Base-by-base conservation (phyloP, 2,888 invertebrate genomes). In the Miltochrista miniata region DNA sequence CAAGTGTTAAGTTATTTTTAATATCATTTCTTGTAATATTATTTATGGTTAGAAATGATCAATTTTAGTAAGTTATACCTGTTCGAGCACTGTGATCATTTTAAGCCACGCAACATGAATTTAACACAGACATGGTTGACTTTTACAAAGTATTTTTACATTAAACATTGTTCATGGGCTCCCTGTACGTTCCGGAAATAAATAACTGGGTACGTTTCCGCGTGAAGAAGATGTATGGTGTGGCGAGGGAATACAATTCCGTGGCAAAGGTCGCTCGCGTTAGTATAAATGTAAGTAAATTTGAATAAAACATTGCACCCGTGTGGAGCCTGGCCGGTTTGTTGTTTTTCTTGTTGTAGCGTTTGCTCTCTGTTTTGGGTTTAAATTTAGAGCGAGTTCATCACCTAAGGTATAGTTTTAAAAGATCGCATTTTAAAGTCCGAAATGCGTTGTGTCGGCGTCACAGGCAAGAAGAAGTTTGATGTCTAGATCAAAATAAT, bases 251-350 rank as follows among this genome's bases (percentile, higher is more conserved):
- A 89, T 90, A 89, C 90, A 85, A 87, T 87, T 83, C 86, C 67
- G 84, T 79, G 81, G 79, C 86, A 83, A 78, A 90, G 91, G 90
- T 91, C 90, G 87, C 83, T 81, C 79, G 83, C 88, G 88, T 91
- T 91, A 90, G 88, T 89, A 85, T 81, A 89, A 91, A 90, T 90
- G 90, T 91, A 90, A 90, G 91, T 91, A 91, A 91, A 91, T 91
- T 91, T 91, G 90, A 91, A 91, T 91, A 91, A 91, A 90, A 91
- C 90, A 91, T 90, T 70, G 70, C 72, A 48, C 12, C 29, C 55
- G 68, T 75, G 70, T 69, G 59, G 74, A 59, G 76, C 64, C 61
- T 64, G 61, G 51, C 42, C 63, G 60, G 61, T 54, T 60, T 56
- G 53, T 50, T 57, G 48, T 59, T 68, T 68, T 24, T 24, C 74